Conservation (phyloP, 2,888 invertebrate species). For the Morpho helenor region DNA sequence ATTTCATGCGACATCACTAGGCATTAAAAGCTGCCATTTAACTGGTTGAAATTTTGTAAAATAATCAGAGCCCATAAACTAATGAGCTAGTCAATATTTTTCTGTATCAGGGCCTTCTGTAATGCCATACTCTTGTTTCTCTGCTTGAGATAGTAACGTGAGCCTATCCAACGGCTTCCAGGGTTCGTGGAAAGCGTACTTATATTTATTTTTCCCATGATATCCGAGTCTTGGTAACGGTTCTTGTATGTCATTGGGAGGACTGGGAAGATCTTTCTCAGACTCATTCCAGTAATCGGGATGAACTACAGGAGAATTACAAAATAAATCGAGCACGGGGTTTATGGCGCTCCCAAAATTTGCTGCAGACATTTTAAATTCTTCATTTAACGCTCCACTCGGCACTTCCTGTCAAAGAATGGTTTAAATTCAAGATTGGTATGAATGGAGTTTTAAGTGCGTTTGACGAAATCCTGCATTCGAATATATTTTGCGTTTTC, state of each 20-base stretch:
- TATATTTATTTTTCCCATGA: conserved; percentile 60
- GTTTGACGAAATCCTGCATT: conserved; percentile 57
- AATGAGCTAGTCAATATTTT: conserved; percentile 28
- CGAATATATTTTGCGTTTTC: conserved; percentile 2
- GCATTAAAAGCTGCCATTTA: not conserved
- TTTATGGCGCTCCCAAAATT: conserved; percentile 13
- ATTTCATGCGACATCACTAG: conserved; percentile 8
- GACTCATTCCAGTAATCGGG: conserved; percentile 60
- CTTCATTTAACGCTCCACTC: conserved; percentile 39
- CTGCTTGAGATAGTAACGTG: conserved; percentile 53
- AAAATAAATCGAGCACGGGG: conserved; percentile 47
- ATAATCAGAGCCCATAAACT: conserved; percentile 51
- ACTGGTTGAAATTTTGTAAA: not conserved
- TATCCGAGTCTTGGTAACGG: conserved; percentile 54
- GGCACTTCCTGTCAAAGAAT: conserved; percentile 63
- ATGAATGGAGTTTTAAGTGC: conserved; percentile 44
- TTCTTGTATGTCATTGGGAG: conserved; percentile 33
- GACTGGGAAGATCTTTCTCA: conserved; percentile 31
- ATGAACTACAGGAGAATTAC: conserved; percentile 52
- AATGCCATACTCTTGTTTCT: conserved; percentile 37
- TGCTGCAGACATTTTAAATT: conserved; percentile 35
- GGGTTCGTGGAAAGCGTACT: conserved; percentile 68
- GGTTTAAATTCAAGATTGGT: conserved; percentile 33
- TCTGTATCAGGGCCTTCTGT: conserved; percentile 25
- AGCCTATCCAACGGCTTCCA: conserved; percentile 65